A percentile compares a stretch with the other conserved stretches of the same genome.
Conservation (phyloP, 1,140 invertebrate species). For the Lepeophtheirus salmonis region DNA sequence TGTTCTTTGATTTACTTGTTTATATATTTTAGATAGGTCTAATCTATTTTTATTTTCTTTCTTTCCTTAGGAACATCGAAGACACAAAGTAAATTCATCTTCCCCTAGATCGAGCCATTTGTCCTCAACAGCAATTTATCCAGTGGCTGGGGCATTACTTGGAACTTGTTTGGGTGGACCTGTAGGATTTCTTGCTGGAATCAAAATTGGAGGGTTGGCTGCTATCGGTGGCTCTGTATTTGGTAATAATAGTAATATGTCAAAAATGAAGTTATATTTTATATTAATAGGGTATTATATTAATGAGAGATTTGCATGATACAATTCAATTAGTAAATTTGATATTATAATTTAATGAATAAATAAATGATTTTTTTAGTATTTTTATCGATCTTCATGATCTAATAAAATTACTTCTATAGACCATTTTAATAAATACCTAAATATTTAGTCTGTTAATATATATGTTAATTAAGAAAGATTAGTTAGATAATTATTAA, state of each 20-base stretch:
- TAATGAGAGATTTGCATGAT: no score
- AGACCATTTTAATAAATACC: no score
- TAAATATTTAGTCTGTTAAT: no score
- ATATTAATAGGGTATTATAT: background rate
- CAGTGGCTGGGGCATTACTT: conserved; percentile 9
- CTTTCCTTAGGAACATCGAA: background rate
- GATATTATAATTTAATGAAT: background rate
- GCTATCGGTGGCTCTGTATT: conserved; percentile 15
- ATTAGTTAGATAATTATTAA: no score
- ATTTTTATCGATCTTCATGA: no score
- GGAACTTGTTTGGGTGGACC: conserved; percentile 15
- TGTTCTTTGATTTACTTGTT: no score
- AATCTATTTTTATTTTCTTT: background rate
- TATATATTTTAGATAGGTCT: no score
- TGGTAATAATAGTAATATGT: conserved; percentile 2
- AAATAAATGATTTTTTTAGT: no score
- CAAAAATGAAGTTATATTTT: background rate
- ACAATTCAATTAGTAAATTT: background rate
- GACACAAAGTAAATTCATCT: background rate
- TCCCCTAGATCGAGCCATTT: background rate
- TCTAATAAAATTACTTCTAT: no score
- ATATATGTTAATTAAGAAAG: no score
- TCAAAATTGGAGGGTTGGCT: conserved; percentile 16
- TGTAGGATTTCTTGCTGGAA: conserved; percentile 12
- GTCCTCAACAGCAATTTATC: conserved; percentile 4